Conservation (phyloP, 1,140 invertebrate genomes). For the Ruditapes philippinarum region DNA sequence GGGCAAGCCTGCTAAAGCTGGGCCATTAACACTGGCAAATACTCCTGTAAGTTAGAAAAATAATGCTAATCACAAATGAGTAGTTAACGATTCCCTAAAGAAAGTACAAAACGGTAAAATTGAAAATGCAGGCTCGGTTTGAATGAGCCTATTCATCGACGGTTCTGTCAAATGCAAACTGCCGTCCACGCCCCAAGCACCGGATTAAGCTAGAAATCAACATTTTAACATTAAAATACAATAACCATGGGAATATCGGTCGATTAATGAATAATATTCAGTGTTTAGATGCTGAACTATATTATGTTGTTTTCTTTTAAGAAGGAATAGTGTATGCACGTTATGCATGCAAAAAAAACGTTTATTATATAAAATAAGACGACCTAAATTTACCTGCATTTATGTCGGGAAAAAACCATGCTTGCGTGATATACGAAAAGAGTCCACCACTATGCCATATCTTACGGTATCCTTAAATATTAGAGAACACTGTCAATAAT, state of each 20-base stretch:
- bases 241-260: no score
- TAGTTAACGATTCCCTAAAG: no score
- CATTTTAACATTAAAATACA: no score
- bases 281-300: neutral
- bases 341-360: neutral
- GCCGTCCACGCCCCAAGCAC: no score
- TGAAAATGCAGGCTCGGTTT: neutral
- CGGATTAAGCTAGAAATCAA: no score
- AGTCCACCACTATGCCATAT: slow-evolving; percentile 45
- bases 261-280: no score
- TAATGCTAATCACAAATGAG: neutral
- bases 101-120: no score
- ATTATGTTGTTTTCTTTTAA: neutral
- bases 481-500: no score
- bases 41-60: neutral
- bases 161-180: no score
- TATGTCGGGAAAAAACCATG: slow-evolving; percentile 29
- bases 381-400: neutral
- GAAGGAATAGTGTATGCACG: neutral
- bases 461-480: neutral
- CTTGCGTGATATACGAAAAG: slow-evolving; percentile 20
- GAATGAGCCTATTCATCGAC: neutral
- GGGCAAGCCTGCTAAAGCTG: neutral
- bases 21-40: slow-evolving; percentile 36
- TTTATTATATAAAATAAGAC: neutral